These are phyloP conservation scores for Pogonus chalceus DNA, from an alignment of 1,140 invertebrate species.

Conservation along the genomic window DNA sequence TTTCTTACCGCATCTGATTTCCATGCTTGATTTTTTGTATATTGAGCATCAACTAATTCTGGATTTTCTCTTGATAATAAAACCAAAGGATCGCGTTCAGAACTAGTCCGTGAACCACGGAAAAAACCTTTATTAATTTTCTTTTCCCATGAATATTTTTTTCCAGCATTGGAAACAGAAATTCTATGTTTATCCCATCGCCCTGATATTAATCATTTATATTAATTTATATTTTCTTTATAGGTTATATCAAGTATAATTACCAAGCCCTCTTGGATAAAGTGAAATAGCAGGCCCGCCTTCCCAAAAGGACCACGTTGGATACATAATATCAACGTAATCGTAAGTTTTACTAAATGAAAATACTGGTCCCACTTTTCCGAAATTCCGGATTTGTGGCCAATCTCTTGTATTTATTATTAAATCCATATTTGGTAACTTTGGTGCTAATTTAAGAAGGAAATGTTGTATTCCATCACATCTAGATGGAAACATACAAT, in stretches of 20 bases:
- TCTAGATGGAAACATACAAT: constrained; percentile 85
- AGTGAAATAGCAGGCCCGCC: constrained; percentile 90
- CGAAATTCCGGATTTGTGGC: constrained; percentile 68
- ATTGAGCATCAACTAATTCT: constrained; percentile 80
- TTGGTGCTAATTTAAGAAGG: constrained; percentile 48
- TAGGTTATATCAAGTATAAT: not conserved
- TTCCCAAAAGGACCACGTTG: constrained; percentile 96
- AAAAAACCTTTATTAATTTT: constrained; percentile 79
- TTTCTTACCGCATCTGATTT: constrained; percentile 68
- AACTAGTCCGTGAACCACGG: constrained; percentile 83
- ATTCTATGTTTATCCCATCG: constrained; percentile 80
- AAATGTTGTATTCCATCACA: constrained; percentile 91
- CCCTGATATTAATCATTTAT: constrained; percentile 30
- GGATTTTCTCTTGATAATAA: constrained; percentile 69
- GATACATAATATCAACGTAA: constrained; percentile 90
- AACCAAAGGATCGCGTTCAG: constrained; percentile 83
- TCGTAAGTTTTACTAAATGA: constrained; percentile 88
- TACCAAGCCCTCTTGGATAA: constrained; percentile 80
- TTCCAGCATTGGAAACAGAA: constrained; percentile 54
- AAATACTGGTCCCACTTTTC: constrained; percentile 65
- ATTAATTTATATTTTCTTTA: not conserved
- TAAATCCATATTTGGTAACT: constrained; percentile 76
- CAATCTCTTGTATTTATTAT: constrained; percentile 86
- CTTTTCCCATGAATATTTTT: constrained; percentile 60
- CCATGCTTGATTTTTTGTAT: constrained; percentile 98